Evolutionary conservation across 2,113 vertebrate species (phyloP), one percentile per base, ranked within the genome.

Genomic region (Alosa alosa): DNA sequence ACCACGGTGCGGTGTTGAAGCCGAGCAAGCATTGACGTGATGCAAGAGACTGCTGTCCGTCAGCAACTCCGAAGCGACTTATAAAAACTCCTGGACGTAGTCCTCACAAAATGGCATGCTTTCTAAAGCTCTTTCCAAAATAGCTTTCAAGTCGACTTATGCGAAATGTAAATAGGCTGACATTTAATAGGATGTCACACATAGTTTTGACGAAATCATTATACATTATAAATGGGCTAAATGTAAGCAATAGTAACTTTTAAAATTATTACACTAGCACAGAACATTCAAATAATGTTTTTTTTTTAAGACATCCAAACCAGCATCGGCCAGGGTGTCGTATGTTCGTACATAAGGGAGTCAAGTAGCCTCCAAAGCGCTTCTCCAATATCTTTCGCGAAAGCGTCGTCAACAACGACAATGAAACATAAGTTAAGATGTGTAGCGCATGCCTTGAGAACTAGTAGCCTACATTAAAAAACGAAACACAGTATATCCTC

Each of bases 301-400:
- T 72, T 15, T 72, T 31, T 36, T 72, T 15, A 9, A 9, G 31
- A 46, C 81, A 36, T 72, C 44, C 83, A 60, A 75, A n/a, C 72
- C 25, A 25, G 81, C 50, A 52, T 31, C 84, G 81, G 45, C 57
- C 22, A 78, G 81, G 83, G 86, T 86, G 84, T 89, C 87, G 90
- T 87, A 57, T 90, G 87, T 91, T 89, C 90, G 88, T 50, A 55
- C 31, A 68, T 68, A 85, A 84, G 88, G 84, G 89, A 91, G 91
- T 95, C 94, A 94, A 92, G 92, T 93, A 89, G 91, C 89, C 64
- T 57, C 88, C 50, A 85, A 82, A 86, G 84, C 83, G 87, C 91
- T 85, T 93, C 93, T 94, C 93, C 88, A 88, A 87, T 94, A 90
- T 94, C 92, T 90, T 84, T 88, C 46, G 88, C 25, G 44, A 44